Conservation (phyloP, 2,888 invertebrate species). For the Limnephilus marmoratus region DNA sequence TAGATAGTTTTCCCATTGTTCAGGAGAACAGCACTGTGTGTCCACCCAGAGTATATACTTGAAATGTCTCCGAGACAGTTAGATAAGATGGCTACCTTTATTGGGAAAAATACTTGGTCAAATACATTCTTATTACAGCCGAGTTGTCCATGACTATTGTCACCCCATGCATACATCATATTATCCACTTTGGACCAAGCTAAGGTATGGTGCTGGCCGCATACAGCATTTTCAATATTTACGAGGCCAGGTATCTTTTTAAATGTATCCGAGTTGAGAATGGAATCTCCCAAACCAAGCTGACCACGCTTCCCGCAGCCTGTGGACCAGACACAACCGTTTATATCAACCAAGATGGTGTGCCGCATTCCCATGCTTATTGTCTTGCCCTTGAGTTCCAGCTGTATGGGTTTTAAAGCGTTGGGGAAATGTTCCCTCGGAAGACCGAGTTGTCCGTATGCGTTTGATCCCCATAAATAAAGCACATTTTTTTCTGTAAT, state of each 20-base stretch:
- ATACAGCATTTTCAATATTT: slow-evolving; percentile 81
- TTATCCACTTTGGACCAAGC: slow-evolving; percentile 77
- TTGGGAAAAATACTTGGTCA: slow-evolving; percentile 75
- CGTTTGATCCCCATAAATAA: slow-evolving; percentile 91
- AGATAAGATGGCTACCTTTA: slow-evolving; percentile 76
- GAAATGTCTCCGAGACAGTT: slow-evolving; percentile 76
- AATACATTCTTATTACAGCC: slow-evolving; percentile 78
- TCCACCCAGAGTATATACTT: slow-evolving; percentile 86
- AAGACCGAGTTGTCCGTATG: slow-evolving; percentile 86
- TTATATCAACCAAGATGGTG: slow-evolving; percentile 80
- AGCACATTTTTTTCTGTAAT: slow-evolving; percentile 82
- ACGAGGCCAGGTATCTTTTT: slow-evolving; percentile 77
- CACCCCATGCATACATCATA: slow-evolving; percentile 86
- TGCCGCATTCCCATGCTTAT: slow-evolving; percentile 85
- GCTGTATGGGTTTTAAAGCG: slow-evolving; percentile 71
- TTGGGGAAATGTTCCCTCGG: slow-evolving; percentile 74
- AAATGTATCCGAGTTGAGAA: slow-evolving; percentile 72
- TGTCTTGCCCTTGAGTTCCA: slow-evolving; percentile 75
- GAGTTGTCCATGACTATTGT: slow-evolving; percentile 89
- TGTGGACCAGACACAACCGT: slow-evolving; percentile 80
- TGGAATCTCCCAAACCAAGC: slow-evolving; percentile 77
- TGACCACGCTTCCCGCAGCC: slow-evolving; percentile 84
- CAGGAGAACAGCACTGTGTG: slow-evolving; percentile 83
- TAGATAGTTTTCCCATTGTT: slow-evolving; percentile 80
- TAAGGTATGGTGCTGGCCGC: slow-evolving; percentile 90